Evolutionary conservation across 2,888 invertebrate species (phyloP).

Genomic region (Rotaria magnacalcarata): DNA sequence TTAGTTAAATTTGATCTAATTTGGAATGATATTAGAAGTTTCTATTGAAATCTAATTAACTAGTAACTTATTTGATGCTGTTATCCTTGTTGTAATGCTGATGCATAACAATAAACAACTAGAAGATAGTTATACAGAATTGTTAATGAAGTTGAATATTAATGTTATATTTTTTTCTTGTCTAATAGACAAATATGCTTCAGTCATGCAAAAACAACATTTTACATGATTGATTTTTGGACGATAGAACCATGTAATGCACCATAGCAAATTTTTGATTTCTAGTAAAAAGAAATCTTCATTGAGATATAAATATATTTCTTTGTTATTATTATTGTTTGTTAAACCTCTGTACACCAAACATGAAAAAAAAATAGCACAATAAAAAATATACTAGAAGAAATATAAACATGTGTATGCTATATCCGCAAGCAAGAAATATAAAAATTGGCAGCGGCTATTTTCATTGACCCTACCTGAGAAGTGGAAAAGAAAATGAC

Average conservation of each 20-base stretch:
- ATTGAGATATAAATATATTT: too few species aligned
- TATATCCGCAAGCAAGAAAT: not conserved
- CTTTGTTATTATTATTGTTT: not conserved
- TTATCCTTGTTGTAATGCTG: not conserved
- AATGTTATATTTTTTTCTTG: too few species aligned
- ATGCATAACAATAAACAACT: not conserved
- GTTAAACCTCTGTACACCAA: not conserved
- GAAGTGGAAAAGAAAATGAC: not conserved
- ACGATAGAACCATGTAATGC: too few species aligned
- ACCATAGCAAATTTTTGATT: too few species aligned
- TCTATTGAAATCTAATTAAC: not conserved
- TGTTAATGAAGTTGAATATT: too few species aligned
- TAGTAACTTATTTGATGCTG: not conserved
- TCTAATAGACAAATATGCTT: too few species aligned
- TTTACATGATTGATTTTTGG: too few species aligned
- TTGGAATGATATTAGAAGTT: not conserved
- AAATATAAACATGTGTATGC: not conserved
- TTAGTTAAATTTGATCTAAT: too few species aligned
- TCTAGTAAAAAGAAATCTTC: too few species aligned
- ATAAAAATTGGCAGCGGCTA: not conserved
- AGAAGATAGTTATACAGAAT: not conserved
- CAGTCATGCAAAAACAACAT: too few species aligned
- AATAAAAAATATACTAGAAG: not conserved
- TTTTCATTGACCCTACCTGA: slow-evolving; percentile 4
- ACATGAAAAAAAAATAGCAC: not conserved